Conservation (phyloP, 2,113 vertebrate species). For the Xiphophorus maculatus region DNA sequence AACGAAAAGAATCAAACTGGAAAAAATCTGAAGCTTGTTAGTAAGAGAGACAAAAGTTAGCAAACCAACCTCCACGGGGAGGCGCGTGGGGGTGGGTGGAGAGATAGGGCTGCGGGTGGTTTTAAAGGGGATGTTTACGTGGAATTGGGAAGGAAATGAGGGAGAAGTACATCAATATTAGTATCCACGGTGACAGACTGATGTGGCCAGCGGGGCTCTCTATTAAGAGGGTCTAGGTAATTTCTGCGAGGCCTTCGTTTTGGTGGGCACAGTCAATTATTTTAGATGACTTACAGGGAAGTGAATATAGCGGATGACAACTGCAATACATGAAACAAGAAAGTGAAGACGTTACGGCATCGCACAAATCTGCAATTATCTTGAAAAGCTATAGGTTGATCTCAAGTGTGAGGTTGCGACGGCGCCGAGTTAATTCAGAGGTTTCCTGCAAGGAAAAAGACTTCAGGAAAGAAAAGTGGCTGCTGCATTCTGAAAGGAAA, state of each 20-base stretch:
- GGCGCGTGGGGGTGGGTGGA: constrained; percentile 49
- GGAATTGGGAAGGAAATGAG: constrained; percentile 56
- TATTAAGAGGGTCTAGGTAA: constrained; percentile 18
- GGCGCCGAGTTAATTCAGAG: not conserved
- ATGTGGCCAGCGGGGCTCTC: constrained; percentile 46
- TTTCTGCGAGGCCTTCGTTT: constrained; percentile 9
- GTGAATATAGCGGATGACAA: constrained; percentile 25
- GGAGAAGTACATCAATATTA: constrained; percentile 77
- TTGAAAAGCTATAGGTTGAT: constrained; percentile 2
- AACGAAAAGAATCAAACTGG: constrained; percentile 76
- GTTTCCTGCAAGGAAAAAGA: not conserved
- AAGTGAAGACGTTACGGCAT: constrained; percentile 27
- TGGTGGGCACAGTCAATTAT: constrained; percentile 47
- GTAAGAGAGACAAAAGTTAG: constrained; percentile 89
- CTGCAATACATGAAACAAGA: constrained; percentile 31
- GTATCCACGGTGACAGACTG: constrained; percentile 74
- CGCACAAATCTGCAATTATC: constrained; percentile 23
- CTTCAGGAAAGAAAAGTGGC: not conserved
- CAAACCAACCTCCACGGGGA: constrained; percentile 77
- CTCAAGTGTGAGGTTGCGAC: not conserved
- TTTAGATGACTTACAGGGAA: constrained; percentile 38
- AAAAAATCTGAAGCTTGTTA: constrained; percentile 84
- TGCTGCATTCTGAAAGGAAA: not conserved
- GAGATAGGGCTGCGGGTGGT: constrained; percentile 22
- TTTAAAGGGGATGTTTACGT: constrained; percentile 53